Conservation (phyloP, 2,113 vertebrate genomes). For the Mormyrus lacerda region DNA sequence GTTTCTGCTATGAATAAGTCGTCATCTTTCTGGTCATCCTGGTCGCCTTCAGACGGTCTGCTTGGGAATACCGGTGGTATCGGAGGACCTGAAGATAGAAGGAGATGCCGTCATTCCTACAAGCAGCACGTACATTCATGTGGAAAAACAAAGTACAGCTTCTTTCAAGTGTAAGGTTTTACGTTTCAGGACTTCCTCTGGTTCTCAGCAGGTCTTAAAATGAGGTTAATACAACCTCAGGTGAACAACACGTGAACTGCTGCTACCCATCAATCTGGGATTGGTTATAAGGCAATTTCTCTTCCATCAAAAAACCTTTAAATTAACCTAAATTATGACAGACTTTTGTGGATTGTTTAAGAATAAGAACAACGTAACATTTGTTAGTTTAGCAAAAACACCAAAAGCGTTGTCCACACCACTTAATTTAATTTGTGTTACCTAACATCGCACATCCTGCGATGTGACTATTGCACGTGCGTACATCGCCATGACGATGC, state of each 20-base stretch:
- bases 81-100: constrained; percentile 20
- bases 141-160: neutral
- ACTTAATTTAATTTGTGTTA: no score
- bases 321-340: no score
- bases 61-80: neutral
- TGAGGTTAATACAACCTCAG: neutral
- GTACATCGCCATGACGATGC: no score
- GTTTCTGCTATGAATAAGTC: constrained; percentile 53
- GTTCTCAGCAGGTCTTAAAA: neutral
- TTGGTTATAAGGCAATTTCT: no score
- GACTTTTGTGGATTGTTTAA: no score
- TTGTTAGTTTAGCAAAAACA: no score
- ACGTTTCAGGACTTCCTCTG: neutral
- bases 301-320: no score
- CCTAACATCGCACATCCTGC: no score
- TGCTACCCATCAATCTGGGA: no score
- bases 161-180: neutral
- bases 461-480: no score
- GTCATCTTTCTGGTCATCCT: constrained; percentile 33
- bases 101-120: neutral
- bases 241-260: neutral
- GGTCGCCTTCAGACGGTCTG: constrained; percentile 30
- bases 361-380: no score
- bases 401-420: no score
- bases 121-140: neutral